Evolutionary conservation across 1,140 invertebrate species (phyloP).

Genomic region (Oncopodura yosiiana): DNA sequence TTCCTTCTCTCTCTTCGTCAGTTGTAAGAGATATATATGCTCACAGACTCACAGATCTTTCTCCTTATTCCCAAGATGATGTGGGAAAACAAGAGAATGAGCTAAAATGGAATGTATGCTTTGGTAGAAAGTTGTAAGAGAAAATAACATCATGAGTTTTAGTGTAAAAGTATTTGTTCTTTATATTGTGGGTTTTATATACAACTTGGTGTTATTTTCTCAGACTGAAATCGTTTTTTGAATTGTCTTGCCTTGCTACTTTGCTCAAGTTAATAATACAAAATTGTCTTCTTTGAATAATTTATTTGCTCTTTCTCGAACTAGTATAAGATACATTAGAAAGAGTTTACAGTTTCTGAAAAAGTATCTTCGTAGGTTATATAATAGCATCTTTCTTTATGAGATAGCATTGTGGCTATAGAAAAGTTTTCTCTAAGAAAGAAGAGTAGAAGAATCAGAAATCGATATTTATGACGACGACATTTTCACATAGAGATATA

Average conservation of each 20-base stretch:
- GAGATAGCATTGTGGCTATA: background rate
- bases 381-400: background rate
- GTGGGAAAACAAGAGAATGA: conserved; percentile 17
- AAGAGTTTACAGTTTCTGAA: background rate
- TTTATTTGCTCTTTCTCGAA: conserved; percentile 18
- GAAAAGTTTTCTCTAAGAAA: background rate
- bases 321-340: background rate
- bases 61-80: conserved; percentile 24
- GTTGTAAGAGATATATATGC: background rate
- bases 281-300: conserved; percentile 30
- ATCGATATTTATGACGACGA: conserved; percentile 18
- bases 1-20: conserved; percentile 2
- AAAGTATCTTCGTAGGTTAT: background rate
- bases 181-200: background rate
- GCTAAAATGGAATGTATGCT: conserved; percentile 2
- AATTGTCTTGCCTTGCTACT: background rate
- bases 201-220: background rate
- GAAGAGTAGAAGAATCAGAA: conserved; percentile 18
- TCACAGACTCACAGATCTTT: no score
- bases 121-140: conserved; percentile 4
- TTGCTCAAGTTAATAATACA: background rate
- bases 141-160: background rate
- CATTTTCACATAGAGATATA: no score
- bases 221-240: background rate
- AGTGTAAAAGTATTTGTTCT: background rate